Conservation (phyloP, 2,888 invertebrate species). For the Meta bourneti region DNA sequence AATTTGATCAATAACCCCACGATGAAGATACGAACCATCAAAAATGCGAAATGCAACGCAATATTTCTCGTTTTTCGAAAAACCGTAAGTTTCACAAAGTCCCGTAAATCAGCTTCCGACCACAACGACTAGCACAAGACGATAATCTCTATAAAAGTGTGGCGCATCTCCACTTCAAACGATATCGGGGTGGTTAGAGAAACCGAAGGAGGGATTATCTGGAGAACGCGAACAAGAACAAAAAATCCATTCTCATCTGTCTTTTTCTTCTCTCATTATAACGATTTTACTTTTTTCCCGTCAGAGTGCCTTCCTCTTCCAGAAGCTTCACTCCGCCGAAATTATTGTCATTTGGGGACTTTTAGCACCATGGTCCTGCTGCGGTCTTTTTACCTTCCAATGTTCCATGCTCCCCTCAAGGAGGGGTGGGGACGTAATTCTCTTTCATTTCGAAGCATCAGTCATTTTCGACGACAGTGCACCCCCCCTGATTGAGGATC, state of each 20-base stretch:
- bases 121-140: too few species aligned
- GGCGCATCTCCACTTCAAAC: background rate
- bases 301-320: conserved; percentile 15
- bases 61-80: too few species aligned
- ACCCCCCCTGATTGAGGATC: conserved; percentile 62
- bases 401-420: background rate
- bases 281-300: conserved; percentile 46
- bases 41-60: too few species aligned
- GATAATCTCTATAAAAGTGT: background rate
- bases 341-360: conserved; percentile 76
- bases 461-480: conserved; percentile 68
- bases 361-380: conserved; percentile 61
- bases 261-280: conserved; percentile 41
- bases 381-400: conserved; percentile 42
- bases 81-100: too few species aligned
- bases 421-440: conserved; percentile 38
- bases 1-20: too few species aligned
- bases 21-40: too few species aligned
- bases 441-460: conserved; percentile 61
- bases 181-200: background rate
- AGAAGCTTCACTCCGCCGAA: conserved; percentile 45
- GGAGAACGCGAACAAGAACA: background rate
- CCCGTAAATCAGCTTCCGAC: too few species aligned
- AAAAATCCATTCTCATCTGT: conserved; percentile 15
- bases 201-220: background rate